phyloP scores from a whole-genome alignment of 2,797 vertebrate species.

The Macrochelys suwanniensis region DNA sequence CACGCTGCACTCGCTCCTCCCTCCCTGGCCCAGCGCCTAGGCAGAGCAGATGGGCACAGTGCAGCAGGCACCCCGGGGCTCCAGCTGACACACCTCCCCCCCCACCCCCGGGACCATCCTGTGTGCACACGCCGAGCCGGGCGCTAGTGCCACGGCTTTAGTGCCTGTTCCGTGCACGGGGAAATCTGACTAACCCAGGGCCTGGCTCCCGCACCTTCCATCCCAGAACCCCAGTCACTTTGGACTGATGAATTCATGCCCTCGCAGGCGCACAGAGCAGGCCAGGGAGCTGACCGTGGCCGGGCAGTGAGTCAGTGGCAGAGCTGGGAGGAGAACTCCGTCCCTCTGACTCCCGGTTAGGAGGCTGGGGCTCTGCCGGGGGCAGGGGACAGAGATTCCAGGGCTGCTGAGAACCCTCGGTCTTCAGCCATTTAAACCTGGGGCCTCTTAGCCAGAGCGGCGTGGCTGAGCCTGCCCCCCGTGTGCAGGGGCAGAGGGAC shows the following conservation, averaged over 20 bases:
- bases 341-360: not conserved
- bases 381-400: not conserved
- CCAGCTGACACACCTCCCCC: not conserved
- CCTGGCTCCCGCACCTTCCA: no score
- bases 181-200: not conserved
- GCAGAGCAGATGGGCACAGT: not conserved
- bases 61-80: not conserved
- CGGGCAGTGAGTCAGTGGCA: not conserved
- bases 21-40: slow-evolving; percentile 87
- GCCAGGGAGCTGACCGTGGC: not conserved
- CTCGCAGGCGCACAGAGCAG: not conserved
- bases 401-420: not conserved
- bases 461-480: no score
- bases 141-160: no score
- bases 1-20: slow-evolving; percentile 90
- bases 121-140: no score
- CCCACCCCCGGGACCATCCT: not conserved
- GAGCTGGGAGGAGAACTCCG: not conserved
- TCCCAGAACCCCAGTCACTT: not conserved
- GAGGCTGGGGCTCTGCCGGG: not conserved
- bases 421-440: not conserved
- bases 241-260: not conserved
- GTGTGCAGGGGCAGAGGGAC: no score
- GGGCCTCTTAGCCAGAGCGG: no score
- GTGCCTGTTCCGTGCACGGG: not conserved